Percentiles rank a stretch among this genome's conserved stretches.
phyloP scores from a whole-genome alignment of 1,140 invertebrate genomes.

The Drosophila miranda region DNA sequence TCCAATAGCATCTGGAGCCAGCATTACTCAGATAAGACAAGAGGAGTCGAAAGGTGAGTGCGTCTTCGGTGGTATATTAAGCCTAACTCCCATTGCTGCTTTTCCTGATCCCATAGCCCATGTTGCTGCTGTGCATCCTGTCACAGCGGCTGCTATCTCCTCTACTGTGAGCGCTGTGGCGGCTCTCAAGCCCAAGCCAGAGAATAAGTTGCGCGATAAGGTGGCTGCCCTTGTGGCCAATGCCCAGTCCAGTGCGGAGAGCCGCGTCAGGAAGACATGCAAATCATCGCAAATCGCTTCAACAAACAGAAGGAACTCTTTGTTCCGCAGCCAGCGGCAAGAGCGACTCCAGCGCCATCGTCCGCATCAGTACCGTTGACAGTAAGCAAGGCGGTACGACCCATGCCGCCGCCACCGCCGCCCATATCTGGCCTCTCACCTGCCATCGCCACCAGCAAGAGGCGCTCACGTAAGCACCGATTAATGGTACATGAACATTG shows the following conservation, averaged over 20 bases:
- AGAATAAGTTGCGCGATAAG: conserved; percentile 70
- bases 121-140: conserved; percentile 54
- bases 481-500: not conserved
- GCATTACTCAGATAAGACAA: conserved; percentile 83
- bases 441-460: conserved; percentile 46
- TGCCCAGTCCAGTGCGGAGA: conserved; percentile 84
- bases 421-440: conserved; percentile 39
- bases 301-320: conserved; percentile 83
- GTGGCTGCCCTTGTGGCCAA: conserved; percentile 72
- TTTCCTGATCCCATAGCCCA: conserved; percentile 9
- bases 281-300: conserved; percentile 88
- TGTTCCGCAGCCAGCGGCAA: conserved; percentile 11
- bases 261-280: conserved; percentile 87
- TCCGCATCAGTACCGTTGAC: conserved; percentile 17
- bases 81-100: not conserved
- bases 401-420: conserved; percentile 73
- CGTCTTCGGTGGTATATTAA: too few species aligned
- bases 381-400: conserved; percentile 40
- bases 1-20: conserved; percentile 87
- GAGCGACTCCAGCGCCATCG: not conserved
- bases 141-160: conserved; percentile 42
- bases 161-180: conserved; percentile 7
- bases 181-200: conserved; percentile 40
- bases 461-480: conserved; percentile 69
- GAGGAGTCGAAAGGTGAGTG: conserved; percentile 74